Conservation (phyloP, 2,113 vertebrate species). For the Pteruthius melanotis region DNA sequence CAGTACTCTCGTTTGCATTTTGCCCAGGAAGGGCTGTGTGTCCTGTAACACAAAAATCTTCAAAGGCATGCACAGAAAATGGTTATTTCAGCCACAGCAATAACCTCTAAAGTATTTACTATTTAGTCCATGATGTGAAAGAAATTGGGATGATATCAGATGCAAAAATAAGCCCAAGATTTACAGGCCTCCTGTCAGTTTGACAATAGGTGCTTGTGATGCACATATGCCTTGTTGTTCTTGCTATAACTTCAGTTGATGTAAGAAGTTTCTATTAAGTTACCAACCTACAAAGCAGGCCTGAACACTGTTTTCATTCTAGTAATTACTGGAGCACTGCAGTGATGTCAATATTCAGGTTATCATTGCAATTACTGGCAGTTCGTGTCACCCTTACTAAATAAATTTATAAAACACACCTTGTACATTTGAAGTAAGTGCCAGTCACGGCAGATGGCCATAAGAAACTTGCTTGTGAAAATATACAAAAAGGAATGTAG, state of each 20-base stretch:
- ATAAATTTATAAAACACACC: not conserved
- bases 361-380: not conserved
- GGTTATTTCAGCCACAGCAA: not conserved
- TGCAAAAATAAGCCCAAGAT: not conserved
- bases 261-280: not conserved
- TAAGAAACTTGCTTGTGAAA: not conserved
- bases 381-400: not conserved
- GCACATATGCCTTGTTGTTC: not conserved
- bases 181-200: not conserved
- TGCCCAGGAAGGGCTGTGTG: not conserved
- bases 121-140: not conserved
- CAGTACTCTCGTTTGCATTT: not conserved
- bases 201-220: not conserved
- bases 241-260: not conserved
- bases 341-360: not conserved
- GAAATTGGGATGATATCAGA: not conserved
- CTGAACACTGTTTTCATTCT: not conserved
- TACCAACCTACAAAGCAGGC: not conserved
- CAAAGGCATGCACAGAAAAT: not conserved
- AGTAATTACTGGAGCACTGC: not conserved
- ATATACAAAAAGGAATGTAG: not conserved
- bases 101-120: not conserved
- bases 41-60: not conserved
- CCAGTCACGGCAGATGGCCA: not conserved
- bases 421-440: not conserved